A percentile compares a stretch with the other conserved stretches of the same genome.
Evolutionary conservation across 1,140 invertebrate species (phyloP).

Genomic region (Listronotus bonariensis): DNA sequence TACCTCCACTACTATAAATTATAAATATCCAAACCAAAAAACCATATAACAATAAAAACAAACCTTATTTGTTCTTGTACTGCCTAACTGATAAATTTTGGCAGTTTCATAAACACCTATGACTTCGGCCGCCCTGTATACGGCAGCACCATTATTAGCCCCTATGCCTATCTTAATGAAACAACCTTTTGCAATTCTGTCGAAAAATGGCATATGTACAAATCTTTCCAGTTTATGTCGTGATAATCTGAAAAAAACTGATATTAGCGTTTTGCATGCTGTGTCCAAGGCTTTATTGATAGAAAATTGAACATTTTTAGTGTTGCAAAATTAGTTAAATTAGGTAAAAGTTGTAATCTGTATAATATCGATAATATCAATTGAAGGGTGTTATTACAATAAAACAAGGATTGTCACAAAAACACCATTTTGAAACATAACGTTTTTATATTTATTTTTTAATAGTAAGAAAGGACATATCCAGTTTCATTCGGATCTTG

Average conservation of each 20-base stretch:
- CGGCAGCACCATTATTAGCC: slow-evolving; percentile 80
- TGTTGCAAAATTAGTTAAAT: no score
- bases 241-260: slow-evolving; percentile 67
- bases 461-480: no score
- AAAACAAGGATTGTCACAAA: no score
- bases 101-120: slow-evolving; percentile 93
- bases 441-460: no score
- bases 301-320: no score
- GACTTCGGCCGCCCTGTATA: slow-evolving; percentile 95
- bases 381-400: no score
- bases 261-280: neutral
- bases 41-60: neutral
- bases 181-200: slow-evolving; percentile 85
- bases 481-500: no score
- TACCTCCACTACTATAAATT: no score
- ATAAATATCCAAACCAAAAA: neutral
- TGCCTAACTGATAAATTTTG: slow-evolving; percentile 90
- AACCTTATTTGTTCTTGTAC: slow-evolving; percentile 91
- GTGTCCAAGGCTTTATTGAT: no score
- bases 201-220: slow-evolving; percentile 96
- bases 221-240: slow-evolving; percentile 92
- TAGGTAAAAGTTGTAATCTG: no score
- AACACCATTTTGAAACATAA: no score
- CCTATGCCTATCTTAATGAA: slow-evolving; percentile 97
- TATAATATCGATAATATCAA: no score